Evolutionary conservation across 2,797 vertebrate species (phyloP).

Genomic region (Adrianichthys oophorus): DNA sequence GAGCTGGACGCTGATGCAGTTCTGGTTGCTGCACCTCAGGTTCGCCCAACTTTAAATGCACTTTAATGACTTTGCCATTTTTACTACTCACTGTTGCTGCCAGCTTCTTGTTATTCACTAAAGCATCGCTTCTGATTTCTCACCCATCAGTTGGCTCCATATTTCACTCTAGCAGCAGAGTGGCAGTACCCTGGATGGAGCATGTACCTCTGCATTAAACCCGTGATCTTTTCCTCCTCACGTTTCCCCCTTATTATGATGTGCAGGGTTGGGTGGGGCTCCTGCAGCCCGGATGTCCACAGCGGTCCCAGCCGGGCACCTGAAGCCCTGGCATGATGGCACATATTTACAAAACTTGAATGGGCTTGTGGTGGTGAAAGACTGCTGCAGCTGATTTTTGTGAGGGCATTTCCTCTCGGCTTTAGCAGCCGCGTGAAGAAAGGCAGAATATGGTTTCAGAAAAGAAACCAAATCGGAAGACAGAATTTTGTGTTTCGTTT

Average conservation of each 20-base stretch:
- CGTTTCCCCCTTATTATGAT: not conserved
- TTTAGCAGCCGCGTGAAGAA: conserved; percentile 3
- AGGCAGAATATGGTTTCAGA: conserved; percentile 10
- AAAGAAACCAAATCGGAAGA: not conserved
- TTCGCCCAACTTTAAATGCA: not conserved
- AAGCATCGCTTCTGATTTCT: not conserved
- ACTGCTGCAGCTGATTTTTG: conserved; percentile 10
- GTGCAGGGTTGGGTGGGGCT: conserved; percentile 18
- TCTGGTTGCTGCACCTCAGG: not conserved
- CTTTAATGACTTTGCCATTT: not conserved
- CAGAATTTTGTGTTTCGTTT: no score
- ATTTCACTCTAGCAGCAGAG: no score
- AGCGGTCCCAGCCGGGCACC: no score
- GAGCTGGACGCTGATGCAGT: not conserved
- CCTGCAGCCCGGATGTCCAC: conserved; percentile 1
- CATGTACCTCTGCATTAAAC: no score
- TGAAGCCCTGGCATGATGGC: not conserved
- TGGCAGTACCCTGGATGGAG: no score
- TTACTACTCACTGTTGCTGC: not conserved
- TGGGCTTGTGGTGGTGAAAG: not conserved
- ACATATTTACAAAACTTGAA: not conserved
- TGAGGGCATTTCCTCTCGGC: conserved; percentile 29
- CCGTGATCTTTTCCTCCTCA: no score
- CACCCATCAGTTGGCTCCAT: no score
- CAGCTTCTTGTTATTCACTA: conserved; percentile 33